Base-by-base conservation (phyloP, 2,888 invertebrate species). In the Athalia rosae region DNA sequence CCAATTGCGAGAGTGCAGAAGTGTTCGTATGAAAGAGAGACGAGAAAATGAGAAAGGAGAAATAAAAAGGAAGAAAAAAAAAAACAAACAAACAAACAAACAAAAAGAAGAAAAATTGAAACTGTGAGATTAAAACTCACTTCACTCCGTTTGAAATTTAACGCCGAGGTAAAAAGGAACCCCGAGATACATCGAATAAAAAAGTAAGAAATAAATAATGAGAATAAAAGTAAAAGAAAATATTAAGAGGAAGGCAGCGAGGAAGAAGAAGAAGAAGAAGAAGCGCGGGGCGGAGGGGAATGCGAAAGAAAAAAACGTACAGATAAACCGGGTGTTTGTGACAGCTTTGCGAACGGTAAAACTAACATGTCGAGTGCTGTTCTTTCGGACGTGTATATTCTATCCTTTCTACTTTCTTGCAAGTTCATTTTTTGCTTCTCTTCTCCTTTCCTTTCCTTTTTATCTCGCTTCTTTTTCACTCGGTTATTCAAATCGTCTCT, bases 71-170 rank as follows among this genome's bases (percentile, higher is more conserved):
- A 48, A 28, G 11, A 28, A 28, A 53, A 45, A 50, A 45, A 53
- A 53, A 67, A 11, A 67, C n/a, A n/a, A n/a, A n/a, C n/a, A n/a
- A n/a, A n/a, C n/a, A 67, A 15, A 7, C 3, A 5, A 28, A 11
- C 41, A 67, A 45, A 53, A 53, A 67, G 11, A 67, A 0, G 28
- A 28, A 28, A 28, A 28, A 28, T 28, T 2, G 53, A 28, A 8
- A 6, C 4, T 28, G n/a, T 15, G 67, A 67, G 67, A 56, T 69
- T 58, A 56, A 69, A 69, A 56, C 43, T 69, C 56, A 56, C 69
- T 56, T 58, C 69, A 28, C 43, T 53, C 43, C 56, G 3, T 15
- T 58, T 6, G 13, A 41, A 69, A 58, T 58, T 56, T 43, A 69
- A 69, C 13, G 45, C 69, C 13, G n/a, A 2, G 7, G 13, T n/a